Base-by-base conservation (phyloP, 2,888 invertebrate species). In the Cecidostiba fungosa region DNA sequence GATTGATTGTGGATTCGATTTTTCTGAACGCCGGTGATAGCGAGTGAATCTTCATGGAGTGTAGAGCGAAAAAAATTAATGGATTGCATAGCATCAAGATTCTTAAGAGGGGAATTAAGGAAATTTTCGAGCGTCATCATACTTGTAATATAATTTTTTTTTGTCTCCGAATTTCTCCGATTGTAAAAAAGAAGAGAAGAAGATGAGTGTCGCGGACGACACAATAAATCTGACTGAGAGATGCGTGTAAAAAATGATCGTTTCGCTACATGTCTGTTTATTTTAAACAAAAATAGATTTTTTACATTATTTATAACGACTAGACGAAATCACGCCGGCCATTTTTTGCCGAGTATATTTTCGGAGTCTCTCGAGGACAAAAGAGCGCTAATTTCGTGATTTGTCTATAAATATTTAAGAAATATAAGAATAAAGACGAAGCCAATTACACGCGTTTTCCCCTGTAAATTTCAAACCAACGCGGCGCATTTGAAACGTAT, bases 251-350 rank as follows among this genome's bases (percentile, higher is more conserved):
- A 69, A 69, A 69, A 69, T 29, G 26, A 69, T 29, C 29, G 62
- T 50, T 50, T 69, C 8, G 23, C 29, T 32, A 69, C 32, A 69
- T 36, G 32, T 70, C 70, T 36, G 70, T 72, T 69, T 72, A 39
- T 39, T 72, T 72, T 72, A 39, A 43, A 43, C 12, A 72, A 72
- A 23, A 39, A 72, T 72, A 43, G 72, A 12, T 29, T 66, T 59
- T n/a, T 29, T 5, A 14, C 26, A n/a, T 66, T 26, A n/a, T 66
- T 59, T 29, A 59, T 59, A 54, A 43, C 54, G 54, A 23, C 54
- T 54, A 1, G 16, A 16, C 5, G n/a, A 54, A 5, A 23, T 19
- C 54, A 19, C 16, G 3, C 3, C 19, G 16, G 50, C 14, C n/a
- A n/a, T n/a, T n/a, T n/a, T n/a, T n/a, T n/a, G n/a, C n/a, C 54